Evolutionary conservation across 2,113 vertebrate species (phyloP), one percentile per base, ranked within the genome.

Genomic region (Siphamia tubifer): DNA sequence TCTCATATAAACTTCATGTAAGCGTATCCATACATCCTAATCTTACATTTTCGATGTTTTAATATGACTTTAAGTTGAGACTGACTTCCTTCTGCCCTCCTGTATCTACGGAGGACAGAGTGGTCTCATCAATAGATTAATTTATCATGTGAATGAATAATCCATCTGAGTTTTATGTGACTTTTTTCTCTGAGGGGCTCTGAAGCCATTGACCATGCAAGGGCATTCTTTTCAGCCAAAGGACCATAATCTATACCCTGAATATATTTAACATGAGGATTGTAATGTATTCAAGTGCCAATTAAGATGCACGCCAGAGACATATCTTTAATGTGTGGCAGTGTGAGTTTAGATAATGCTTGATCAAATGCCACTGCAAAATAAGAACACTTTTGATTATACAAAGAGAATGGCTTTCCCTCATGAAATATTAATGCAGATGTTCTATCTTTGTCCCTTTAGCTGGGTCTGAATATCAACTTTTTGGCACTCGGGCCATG

Each of bases 381-480:
- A 65, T 53, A 67, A 60, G 43, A 73, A 44, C 40, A 49, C 40
- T 54, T 75, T 31, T 79, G 42, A 83, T 82, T 74, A 67, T 58
- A 54, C 55, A 79, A 81, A 79, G 72, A 62, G 64, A 77, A 70
- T 54, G 51, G 32, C 58, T 38, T 60, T 20, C 5, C 57, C 54
- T 68, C 52, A 77, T 88, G 69, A 82, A 82, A 80, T 77, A 80
- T 84, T 84, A 73, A 84, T 82, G 66, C 52, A 5, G 0, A 5
- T 47, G 76, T 83, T 78, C 79, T 77, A 43, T 76, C 67, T 85
- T 58, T 66, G 68, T 83, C 71, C 42, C 74, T 23, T 82, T 31
- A 62, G 57, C 66, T 69, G 44, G 51, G 40, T 17, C 39, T 66
- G 77, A 83, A 80, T 75, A 80, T 69, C 52, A 79, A 85, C 83